phyloP scores from a whole-genome alignment of 2,797 vertebrate genomes.

The Falco columbarius region DNA sequence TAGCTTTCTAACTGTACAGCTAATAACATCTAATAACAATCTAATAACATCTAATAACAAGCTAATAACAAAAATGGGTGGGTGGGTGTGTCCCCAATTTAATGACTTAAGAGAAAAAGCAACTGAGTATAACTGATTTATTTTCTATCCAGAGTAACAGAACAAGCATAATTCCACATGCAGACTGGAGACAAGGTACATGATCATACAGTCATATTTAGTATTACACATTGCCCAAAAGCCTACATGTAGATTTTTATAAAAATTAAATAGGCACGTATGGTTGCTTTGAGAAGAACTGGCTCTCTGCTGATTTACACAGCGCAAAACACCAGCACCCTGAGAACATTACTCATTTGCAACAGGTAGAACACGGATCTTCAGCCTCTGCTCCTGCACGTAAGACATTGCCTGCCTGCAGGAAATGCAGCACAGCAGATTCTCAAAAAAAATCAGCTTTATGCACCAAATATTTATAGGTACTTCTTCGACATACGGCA shows the following conservation, averaged over 20 bases:
- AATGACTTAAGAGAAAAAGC: not conserved
- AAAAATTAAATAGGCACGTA: not conserved
- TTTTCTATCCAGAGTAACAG: not conserved
- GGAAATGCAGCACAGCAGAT: rapidly evolving
- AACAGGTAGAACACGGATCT: not conserved
- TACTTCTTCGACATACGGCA: not conserved
- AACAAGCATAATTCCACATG: not conserved
- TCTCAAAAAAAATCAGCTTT: not conserved
- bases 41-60: not conserved
- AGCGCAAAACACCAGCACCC: not conserved
- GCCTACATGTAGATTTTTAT: not conserved
- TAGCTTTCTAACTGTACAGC: not conserved
- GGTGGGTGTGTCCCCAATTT: rapidly evolving
- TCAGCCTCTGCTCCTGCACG: not conserved
- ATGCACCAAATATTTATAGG: not conserved
- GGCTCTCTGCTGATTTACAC: not conserved
- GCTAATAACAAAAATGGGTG: not conserved
- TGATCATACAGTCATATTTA: not conserved
- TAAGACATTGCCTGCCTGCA: not conserved
- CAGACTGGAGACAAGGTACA: not conserved
- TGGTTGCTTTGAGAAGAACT: not conserved
- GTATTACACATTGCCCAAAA: not conserved
- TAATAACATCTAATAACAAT: not conserved
- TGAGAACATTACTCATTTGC: not conserved
- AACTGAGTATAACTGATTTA: not conserved